Conservation (phyloP, 2,113 vertebrate species). For the Natator depressus region DNA sequence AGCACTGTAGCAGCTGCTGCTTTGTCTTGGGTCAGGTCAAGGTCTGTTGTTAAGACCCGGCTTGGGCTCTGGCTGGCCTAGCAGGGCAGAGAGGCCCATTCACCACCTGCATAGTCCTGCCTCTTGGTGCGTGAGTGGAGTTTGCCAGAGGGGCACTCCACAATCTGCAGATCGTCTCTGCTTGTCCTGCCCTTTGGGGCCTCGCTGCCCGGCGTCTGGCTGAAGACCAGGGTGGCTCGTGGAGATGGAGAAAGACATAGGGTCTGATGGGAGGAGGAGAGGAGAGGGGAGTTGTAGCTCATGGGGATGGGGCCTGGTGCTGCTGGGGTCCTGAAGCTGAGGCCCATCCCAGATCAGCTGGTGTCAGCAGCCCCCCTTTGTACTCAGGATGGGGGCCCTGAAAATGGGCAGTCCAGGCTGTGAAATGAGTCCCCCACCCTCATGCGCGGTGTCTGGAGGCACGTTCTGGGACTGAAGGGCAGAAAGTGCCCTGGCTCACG, state of each 20-base stretch:
- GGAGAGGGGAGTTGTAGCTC: not conserved
- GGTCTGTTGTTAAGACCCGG: not conserved
- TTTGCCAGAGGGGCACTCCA: not conserved
- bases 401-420: not conserved
- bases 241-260: not conserved
- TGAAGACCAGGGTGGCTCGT: not conserved
- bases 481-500: too few relatives aligned
- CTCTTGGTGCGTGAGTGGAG: not conserved
- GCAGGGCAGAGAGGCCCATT: not conserved
- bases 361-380: not conserved
- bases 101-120: accelerated
- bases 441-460: too few relatives aligned
- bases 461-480: not conserved
- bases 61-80: not conserved
- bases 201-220: not conserved
- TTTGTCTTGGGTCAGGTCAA: not conserved
- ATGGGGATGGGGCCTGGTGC: not conserved
- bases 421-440: not conserved
- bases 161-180: accelerated
- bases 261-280: not conserved
- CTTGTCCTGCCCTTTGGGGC: too few relatives aligned
- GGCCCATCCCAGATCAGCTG: not conserved
- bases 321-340: not conserved
- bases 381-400: not conserved
- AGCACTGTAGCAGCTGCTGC: not conserved